Evolutionary conservation across 2,888 invertebrate genomes (phyloP).

Genomic region (Chaitophorus viminalis): DNA sequence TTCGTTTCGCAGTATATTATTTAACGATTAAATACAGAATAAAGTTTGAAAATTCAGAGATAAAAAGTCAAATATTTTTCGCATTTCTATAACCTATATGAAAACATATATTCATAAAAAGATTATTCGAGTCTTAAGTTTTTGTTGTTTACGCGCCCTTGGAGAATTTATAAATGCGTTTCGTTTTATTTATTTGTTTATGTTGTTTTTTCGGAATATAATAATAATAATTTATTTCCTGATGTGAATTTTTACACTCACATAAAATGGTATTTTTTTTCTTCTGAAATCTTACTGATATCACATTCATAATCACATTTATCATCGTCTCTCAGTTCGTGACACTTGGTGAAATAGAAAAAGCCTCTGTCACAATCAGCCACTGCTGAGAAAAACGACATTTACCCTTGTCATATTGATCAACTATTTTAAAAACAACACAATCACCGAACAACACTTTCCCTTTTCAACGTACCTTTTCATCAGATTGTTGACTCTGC

Average conservation of each 20-base stretch:
- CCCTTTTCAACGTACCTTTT: neutral
- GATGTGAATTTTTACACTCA: neutral
- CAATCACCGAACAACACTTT: neutral
- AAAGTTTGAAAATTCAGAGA: too few relatives aligned
- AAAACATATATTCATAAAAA: neutral
- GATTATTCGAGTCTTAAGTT: neutral
- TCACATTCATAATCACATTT: constrained; percentile 42
- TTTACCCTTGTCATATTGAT: constrained; percentile 5
- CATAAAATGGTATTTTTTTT: constrained; percentile 15
- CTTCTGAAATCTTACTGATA: neutral
- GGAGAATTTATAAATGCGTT: neutral
- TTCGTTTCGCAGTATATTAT: too few relatives aligned
- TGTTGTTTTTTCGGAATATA: neutral
- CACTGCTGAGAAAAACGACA: neutral
- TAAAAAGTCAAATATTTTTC: neutral
- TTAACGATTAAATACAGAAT: too few relatives aligned
- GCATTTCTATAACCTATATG: neutral
- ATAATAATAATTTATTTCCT: neutral
- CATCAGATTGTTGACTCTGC: neutral
- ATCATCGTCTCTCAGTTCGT: neutral
- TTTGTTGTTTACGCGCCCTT: neutral
- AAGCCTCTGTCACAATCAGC: constrained; percentile 9
- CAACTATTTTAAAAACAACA: neutral
- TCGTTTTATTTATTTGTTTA: neutral
- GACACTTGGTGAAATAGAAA: constrained; percentile 28